Conservation (phyloP, 2,888 invertebrate genomes). For the Diabrotica balteata region DNA sequence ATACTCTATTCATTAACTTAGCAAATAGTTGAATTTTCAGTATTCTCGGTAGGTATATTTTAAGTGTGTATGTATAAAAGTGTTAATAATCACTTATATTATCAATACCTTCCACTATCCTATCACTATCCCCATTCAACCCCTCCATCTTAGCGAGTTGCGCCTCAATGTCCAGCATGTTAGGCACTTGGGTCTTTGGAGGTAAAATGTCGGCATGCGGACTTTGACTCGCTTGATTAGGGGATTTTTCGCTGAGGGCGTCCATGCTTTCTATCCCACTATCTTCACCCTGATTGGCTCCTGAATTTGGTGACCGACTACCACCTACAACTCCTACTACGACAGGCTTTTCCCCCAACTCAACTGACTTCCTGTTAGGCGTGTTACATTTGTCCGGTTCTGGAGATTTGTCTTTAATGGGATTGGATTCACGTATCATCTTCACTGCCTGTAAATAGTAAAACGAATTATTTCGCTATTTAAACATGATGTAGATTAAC, state of each 20-base stretch:
- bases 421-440: conserved; percentile 40
- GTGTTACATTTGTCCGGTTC: conserved; percentile 56
- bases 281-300: conserved; percentile 76
- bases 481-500: no score
- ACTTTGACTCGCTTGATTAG: conserved; percentile 70
- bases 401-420: conserved; percentile 54
- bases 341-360: conserved; percentile 29
- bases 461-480: no score
- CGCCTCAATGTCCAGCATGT: conserved; percentile 72
- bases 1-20: no score
- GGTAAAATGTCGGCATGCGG: conserved; percentile 62
- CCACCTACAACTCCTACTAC: conserved; percentile 28
- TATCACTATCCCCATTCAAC: conserved; percentile 51
- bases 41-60: no score
- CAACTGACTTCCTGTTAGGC: conserved; percentile 50
- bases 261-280: conserved; percentile 94
- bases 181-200: conserved; percentile 60
- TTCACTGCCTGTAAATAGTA: conserved; percentile 37
- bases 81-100: no score
- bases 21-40: no score
- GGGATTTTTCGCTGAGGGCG: conserved; percentile 85
- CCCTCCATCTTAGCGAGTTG: conserved; percentile 75
- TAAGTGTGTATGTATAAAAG: no score
- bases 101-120: conserved; percentile 31
- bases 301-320: conserved; percentile 57